Percentiles rank a stretch among this genome's conserved stretches.
These are phyloP conservation scores for Trichogramma pretiosum DNA, from an alignment of 1,140 invertebrate species.

Conservation along the genomic window DNA sequence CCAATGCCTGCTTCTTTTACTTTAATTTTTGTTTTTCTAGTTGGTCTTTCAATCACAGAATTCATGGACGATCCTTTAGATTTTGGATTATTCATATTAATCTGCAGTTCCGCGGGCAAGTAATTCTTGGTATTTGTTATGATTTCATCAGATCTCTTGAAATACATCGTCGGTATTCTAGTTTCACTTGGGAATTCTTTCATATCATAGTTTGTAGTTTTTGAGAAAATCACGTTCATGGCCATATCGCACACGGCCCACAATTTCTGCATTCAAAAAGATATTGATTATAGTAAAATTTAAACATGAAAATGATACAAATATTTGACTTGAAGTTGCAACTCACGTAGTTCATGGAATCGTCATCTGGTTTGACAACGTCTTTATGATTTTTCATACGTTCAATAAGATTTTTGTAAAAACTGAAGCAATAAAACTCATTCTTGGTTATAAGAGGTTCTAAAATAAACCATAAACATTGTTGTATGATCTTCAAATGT, in stretches of 20 bases:
- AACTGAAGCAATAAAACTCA: slow-evolving; percentile 90
- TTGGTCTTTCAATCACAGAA: slow-evolving; percentile 36
- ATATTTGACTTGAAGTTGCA: not conserved
- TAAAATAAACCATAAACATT: slow-evolving; percentile 87
- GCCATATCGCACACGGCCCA: slow-evolving; percentile 93
- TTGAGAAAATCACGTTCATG: slow-evolving; percentile 77
- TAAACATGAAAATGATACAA: slow-evolving; percentile 3
- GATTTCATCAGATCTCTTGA: slow-evolving; percentile 61
- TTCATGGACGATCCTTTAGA: slow-evolving; percentile 40
- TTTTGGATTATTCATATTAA: slow-evolving; percentile 46
- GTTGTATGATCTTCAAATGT: slow-evolving; percentile 67
- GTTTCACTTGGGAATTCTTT: slow-evolving; percentile 81
- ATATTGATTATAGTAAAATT: not conserved
- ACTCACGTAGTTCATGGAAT: slow-evolving; percentile 70
- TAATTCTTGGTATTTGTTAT: slow-evolving; percentile 64
- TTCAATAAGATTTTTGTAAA: slow-evolving; percentile 89
- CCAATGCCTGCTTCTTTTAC: slow-evolving; percentile 49
- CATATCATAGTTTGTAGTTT: slow-evolving; percentile 79
- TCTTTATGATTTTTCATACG: slow-evolving; percentile 89
- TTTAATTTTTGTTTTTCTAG: slow-evolving; percentile 42
- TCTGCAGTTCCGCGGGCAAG: slow-evolving; percentile 59
- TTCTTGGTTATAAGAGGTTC: slow-evolving; percentile 88
- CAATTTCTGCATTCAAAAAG: slow-evolving; percentile 63
- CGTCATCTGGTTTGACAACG: slow-evolving; percentile 71
- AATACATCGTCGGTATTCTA: slow-evolving; percentile 78